Evolutionary conservation across 2,113 vertebrate species (phyloP).

Genomic region (Ibidorhyncha struthersii): DNA sequence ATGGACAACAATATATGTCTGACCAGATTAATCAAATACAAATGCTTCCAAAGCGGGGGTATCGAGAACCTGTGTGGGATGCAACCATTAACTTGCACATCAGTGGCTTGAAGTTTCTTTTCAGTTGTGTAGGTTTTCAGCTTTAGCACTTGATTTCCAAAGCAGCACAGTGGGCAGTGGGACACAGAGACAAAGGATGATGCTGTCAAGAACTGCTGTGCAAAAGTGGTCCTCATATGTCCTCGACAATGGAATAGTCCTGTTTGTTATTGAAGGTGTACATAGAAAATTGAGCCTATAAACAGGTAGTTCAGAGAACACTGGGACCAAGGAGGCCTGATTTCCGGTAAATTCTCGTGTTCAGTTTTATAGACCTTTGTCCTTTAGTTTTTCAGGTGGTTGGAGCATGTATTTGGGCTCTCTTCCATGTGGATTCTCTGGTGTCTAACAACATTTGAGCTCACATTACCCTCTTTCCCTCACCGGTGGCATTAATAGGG

Average conservation of each 20-base stretch:
- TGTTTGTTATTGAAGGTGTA: neutral
- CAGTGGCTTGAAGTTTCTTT: neutral
- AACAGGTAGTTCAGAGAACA: neutral
- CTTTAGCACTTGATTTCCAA: neutral
- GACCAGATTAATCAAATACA: neutral
- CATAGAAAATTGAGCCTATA: neutral
- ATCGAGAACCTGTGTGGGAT: neutral
- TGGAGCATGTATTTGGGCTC: slow-evolving; percentile 40
- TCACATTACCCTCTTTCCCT: slow-evolving; percentile 39
- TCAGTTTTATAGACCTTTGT: slow-evolving; percentile 47
- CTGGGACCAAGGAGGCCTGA: neutral
- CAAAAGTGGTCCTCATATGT: neutral
- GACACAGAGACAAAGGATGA: accelerated
- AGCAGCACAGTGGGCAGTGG: accelerated
- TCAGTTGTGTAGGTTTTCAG: neutral
- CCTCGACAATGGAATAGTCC: neutral
- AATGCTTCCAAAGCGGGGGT: neutral
- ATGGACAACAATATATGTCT: neutral
- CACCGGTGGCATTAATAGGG: slow-evolving; percentile 21
- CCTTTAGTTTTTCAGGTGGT: slow-evolving; percentile 45
- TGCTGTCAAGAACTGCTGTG: neutral
- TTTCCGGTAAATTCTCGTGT: slow-evolving; percentile 8
- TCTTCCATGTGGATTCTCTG: slow-evolving; percentile 48
- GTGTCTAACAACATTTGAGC: slow-evolving; percentile 56
- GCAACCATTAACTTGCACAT: neutral